Conservation (phyloP, 2,888 invertebrate genomes). For the Parochlus steinenii region DNA sequence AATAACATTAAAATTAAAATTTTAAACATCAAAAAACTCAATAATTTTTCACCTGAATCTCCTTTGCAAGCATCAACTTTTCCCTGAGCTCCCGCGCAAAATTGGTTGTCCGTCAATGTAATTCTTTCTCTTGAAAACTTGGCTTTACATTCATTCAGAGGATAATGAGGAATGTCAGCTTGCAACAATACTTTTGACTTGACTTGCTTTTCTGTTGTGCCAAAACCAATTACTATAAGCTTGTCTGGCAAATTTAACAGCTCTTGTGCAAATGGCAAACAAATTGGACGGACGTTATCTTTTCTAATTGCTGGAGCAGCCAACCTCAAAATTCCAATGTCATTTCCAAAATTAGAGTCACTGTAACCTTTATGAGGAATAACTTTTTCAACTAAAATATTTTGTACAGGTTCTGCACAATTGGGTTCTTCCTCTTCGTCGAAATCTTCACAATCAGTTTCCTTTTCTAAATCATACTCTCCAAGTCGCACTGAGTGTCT, state of each 20-base stretch:
- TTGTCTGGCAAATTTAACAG: neutral
- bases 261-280: constrained; percentile 17
- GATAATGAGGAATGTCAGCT: constrained; percentile 11
- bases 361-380: constrained; percentile 17
- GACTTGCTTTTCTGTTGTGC: constrained; percentile 16
- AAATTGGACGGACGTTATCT: constrained; percentile 18
- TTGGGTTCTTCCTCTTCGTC: constrained; percentile 13
- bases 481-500: too few species aligned
- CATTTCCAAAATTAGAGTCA: constrained; percentile 15
- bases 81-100: constrained; percentile 20
- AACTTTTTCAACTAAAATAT: constrained; percentile 16
- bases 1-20: constrained; percentile 13
- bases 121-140: constrained; percentile 15
- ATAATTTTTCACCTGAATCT: neutral
- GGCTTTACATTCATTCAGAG: constrained; percentile 14
- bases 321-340: constrained; percentile 19
- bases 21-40: neutral
- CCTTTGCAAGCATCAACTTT: constrained; percentile 17
- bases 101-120: constrained; percentile 16
- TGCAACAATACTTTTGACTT: constrained; percentile 14
- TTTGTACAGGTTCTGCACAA: constrained; percentile 19
- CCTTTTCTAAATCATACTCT: too few species aligned
- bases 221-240: constrained; percentile 19
- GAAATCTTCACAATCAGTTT: too few species aligned
- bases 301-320: constrained; percentile 14